Percentiles rank a stretch among this genome's conserved stretches.
Conservation (phyloP, 2,888 invertebrate species). For the Catocala fraxini region DNA sequence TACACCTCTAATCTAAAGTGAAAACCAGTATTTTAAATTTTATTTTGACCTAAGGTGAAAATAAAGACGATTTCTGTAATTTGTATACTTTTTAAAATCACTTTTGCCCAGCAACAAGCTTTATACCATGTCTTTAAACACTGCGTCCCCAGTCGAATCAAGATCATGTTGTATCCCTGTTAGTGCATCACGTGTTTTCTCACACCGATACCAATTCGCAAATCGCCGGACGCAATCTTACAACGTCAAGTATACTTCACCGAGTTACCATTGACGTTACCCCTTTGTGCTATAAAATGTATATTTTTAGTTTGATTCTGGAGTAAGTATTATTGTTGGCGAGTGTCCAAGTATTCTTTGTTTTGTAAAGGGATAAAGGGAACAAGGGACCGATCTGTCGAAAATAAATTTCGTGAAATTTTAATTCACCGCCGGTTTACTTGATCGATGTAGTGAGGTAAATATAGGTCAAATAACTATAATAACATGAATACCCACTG, state of each 20-base stretch:
- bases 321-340: conserved; percentile 22
- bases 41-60: too few relatives aligned
- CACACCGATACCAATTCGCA: conserved; percentile 55
- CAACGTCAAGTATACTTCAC: conserved; percentile 16
- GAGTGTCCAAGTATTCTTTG: conserved; percentile 27
- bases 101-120: too few relatives aligned
- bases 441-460: neutral
- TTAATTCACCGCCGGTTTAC: neutral
- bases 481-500: too few relatives aligned
- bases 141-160: too few relatives aligned
- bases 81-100: too few relatives aligned
- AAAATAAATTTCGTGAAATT: conserved; percentile 3
- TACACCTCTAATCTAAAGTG: too few relatives aligned
- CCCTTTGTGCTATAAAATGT: conserved; percentile 24
- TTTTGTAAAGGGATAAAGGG: conserved; percentile 17
- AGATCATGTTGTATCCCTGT: neutral
- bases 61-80: too few relatives aligned
- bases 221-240: conserved; percentile 61
- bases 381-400: conserved; percentile 18
- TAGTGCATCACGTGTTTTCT: conserved; percentile 15
- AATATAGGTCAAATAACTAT: too few relatives aligned
- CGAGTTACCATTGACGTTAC: conserved; percentile 7
- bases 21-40: too few relatives aligned
- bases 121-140: too few relatives aligned
- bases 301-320: conserved; percentile 19